These are phyloP conservation scores for Litocranius walleri DNA, from an alignment of 2,113 vertebrate species.

Conservation along the genomic window DNA sequence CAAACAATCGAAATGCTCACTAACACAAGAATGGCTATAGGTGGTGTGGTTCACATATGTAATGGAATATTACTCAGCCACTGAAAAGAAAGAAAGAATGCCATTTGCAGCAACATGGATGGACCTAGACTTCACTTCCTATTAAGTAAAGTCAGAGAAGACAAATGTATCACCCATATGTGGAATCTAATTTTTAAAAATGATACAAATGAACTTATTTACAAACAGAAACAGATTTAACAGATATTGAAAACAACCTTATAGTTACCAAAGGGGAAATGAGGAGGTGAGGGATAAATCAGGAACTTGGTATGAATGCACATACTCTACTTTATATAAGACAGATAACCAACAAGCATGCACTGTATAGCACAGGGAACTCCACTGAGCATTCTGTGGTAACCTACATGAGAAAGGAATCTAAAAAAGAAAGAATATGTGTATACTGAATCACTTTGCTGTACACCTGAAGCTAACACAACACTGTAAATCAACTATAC, in stretches of 20 bases:
- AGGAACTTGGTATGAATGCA: background rate
- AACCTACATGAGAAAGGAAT: background rate
- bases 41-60: background rate
- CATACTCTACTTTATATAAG: background rate
- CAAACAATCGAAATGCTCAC: background rate
- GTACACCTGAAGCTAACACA: background rate
- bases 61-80: background rate
- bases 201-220: background rate
- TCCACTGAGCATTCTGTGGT: background rate
- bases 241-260: background rate
- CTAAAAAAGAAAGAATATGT: background rate
- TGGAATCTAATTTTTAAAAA: background rate
- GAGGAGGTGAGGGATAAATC: background rate
- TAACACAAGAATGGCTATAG: background rate
- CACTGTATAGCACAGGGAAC: background rate
- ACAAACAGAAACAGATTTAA: background rate
- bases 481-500: background rate
- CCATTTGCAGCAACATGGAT: background rate
- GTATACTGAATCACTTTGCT: background rate
- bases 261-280: background rate
- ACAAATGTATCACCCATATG: background rate
- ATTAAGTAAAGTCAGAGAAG: background rate
- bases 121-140: background rate
- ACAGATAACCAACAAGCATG: background rate
- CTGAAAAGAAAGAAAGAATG: background rate